Evolutionary conservation across 2,888 invertebrate genomes (phyloP).

Genomic region (Muscina levida): DNA sequence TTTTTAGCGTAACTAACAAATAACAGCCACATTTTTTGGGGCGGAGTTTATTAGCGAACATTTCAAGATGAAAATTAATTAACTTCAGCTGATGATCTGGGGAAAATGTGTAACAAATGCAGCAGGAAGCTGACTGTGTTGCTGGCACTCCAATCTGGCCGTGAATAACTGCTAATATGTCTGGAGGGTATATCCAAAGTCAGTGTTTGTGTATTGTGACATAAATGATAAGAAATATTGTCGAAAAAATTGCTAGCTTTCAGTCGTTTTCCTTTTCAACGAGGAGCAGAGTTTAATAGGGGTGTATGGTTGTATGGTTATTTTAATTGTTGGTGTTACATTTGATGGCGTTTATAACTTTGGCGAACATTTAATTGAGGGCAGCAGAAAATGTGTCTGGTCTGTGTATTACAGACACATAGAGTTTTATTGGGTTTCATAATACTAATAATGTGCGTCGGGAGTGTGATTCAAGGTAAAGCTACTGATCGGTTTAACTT

Average conservation of each 20-base stretch:
- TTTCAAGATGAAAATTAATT: constrained; percentile 4
- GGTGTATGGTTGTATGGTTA: no score
- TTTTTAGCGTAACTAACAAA: background rate
- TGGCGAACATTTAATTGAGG: no score
- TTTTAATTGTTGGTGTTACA: no score
- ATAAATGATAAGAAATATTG: background rate
- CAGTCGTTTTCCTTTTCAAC: background rate
- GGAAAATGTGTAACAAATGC: constrained; percentile 1
- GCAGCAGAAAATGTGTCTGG: no score
- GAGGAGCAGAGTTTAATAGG: background rate
- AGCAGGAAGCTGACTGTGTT: no score
- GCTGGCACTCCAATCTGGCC: no score
- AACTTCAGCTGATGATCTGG: background rate
- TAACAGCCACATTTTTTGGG: background rate
- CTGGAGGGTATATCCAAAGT: background rate
- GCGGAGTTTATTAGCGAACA: background rate
- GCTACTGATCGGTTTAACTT: no score
- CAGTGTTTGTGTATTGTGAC: background rate
- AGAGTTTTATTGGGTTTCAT: no score
- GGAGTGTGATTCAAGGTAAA: no score
- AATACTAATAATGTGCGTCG: no score
- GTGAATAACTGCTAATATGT: background rate
- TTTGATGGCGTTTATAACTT: no score
- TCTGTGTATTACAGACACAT: no score
- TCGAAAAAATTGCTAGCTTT: background rate